Percentiles rank a stretch among this genome's conserved stretches.
Conservation (phyloP, 2,113 vertebrate species). For the Neotragus pygmaeus region DNA sequence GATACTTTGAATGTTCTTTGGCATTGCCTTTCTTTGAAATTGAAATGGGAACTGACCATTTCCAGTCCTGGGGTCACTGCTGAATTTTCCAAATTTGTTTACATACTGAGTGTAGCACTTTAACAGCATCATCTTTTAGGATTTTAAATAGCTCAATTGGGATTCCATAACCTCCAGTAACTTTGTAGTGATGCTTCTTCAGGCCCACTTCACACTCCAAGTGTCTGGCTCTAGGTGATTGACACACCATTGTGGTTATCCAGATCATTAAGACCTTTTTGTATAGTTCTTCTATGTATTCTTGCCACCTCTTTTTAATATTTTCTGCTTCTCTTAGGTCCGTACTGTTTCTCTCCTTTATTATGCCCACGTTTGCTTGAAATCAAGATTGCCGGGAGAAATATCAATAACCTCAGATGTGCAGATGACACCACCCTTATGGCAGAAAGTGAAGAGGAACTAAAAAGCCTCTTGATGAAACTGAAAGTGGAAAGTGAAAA, state of each 20-base stretch:
- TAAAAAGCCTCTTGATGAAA: too few relatives aligned
- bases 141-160: background rate
- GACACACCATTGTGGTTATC: background rate
- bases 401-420: too few relatives aligned
- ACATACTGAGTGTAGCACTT: background rate
- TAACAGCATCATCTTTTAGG: background rate
- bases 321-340: background rate
- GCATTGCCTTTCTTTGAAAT: background rate
- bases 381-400: too few relatives aligned
- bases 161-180: background rate
- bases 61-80: background rate
- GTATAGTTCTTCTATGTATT: background rate
- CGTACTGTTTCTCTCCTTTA: background rate
- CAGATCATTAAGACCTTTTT: background rate
- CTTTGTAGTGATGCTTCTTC: background rate
- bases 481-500: too few relatives aligned
- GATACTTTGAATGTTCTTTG: background rate
- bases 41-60: background rate
- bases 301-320: background rate
- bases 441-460: too few relatives aligned
- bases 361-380: background rate
- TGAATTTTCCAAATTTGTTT: background rate
- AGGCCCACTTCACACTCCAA: background rate
- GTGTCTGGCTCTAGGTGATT: background rate
- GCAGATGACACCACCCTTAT: too few relatives aligned